These are phyloP conservation scores for Myathropa florea DNA, from an alignment of 2,888 invertebrate species.

Conservation along the genomic window DNA sequence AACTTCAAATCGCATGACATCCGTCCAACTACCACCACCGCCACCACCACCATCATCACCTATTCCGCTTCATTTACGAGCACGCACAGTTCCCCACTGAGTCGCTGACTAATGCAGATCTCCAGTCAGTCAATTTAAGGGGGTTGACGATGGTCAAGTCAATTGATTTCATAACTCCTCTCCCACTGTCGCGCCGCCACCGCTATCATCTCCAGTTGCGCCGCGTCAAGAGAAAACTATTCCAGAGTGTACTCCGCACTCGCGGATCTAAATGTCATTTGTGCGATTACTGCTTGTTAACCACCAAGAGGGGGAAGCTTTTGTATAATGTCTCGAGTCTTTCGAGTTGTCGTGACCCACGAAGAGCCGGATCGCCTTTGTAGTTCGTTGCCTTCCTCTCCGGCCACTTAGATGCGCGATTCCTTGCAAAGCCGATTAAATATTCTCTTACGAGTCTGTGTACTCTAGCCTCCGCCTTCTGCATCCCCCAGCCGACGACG, in stretches of 20 bases:
- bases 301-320: neutral
- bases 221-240: neutral
- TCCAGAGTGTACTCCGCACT: neutral
- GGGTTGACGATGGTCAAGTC: slow-evolving; percentile 36
- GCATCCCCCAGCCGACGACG: too few relatives aligned
- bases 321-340: too few relatives aligned
- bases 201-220: neutral
- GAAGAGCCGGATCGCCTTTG: slow-evolving; percentile 9
- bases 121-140: slow-evolving; percentile 28
- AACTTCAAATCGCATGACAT: slow-evolving; percentile 26
- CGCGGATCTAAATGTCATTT: neutral
- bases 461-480: neutral
- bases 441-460: slow-evolving; percentile 44
- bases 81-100: neutral
- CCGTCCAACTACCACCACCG: slow-evolving; percentile 5
- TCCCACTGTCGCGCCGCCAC: neutral
- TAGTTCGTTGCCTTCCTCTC: slow-evolving; percentile 30
- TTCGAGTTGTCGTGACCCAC: slow-evolving; percentile 15
- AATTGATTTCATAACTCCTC: slow-evolving; percentile 53
- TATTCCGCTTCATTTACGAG: neutral
- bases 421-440: slow-evolving; percentile 62
- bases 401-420: slow-evolving; percentile 39
- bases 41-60: neutral
- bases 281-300: neutral
- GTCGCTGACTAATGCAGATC: neutral